Base-by-base conservation (phyloP, 2,888 invertebrate species). In the Embidobia sp. region DNA sequence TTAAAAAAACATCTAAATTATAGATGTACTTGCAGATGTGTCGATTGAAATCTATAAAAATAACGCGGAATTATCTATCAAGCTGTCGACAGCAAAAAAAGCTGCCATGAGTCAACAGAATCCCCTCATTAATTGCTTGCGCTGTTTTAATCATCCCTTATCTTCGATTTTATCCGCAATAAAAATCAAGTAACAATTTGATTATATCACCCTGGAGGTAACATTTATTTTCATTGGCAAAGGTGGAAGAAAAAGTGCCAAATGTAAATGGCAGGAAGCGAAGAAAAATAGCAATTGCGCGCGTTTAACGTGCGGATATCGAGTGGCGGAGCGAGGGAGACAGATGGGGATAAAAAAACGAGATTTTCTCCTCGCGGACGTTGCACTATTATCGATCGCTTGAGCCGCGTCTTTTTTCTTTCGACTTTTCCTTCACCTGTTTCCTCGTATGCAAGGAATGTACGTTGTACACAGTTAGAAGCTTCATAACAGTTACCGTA, bases 311-410 rank as follows among this genome's bases (percentile, higher is more conserved):
- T 22, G 18, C 42, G 51, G 31, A 64, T 64, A 64, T 55, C 10
- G 63, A 72, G 55, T 59, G 69, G 16, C 15, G 11, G 19, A 40
- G 13, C 29, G 31, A 64, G 48, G 10, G 55, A 31, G 18, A 64
- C 64, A 42, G 16, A 57, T 16, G 31, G 18, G 48, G 31, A 48
- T 53, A 61, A 48, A 73, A 73, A 57, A 73, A 46, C 26, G 44
- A 51, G 77, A 70, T 70, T 78, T 74, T 55, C 70, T 79, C 76
- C 49, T 46, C 61, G 79, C 79, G 82, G 82, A 83, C 79, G 80
- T 80, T 82, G 83, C 81, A 81, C 80, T 80, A 81, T 81, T 81
- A 81, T 84, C 81, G 82, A 83, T 80, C 83, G 77, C 26, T 70
- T 72, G 77, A 55, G 73, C 61, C 64, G 63, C 46, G 77, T 79